Percentiles rank a stretch among this genome's conserved stretches.
These are phyloP conservation scores for Corticium candelabrum DNA, from an alignment of 37 sponge, comb jelly and placozoan genomes.

Conservation along the genomic window DNA sequence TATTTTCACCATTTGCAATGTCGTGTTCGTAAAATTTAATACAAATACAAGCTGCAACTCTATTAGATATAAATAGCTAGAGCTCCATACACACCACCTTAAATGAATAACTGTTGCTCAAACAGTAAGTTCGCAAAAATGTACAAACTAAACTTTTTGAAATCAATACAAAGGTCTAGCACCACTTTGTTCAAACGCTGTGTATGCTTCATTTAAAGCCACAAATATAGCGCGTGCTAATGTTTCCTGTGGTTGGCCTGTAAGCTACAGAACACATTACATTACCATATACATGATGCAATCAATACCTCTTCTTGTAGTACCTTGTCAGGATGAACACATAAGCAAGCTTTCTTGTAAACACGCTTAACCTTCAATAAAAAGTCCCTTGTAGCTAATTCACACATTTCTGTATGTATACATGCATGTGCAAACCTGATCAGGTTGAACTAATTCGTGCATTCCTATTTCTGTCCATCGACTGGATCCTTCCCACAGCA, in stretches of 20 bases:
- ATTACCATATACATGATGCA: background rate
- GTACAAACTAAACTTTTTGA: too few relatives aligned
- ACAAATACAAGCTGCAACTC: too few relatives aligned
- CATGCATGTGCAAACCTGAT: conserved; percentile 35
- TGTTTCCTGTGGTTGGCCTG: conserved; percentile 48
- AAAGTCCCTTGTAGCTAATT: background rate
- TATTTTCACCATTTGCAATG: too few relatives aligned
- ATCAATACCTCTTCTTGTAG: background rate
- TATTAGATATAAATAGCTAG: too few relatives aligned
- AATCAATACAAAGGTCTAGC: conserved; percentile 25
- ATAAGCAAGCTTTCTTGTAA: conserved; percentile 82
- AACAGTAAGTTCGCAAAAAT: too few relatives aligned
- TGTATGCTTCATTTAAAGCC: conserved; percentile 89
- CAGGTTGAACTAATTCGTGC: conserved; percentile 77
- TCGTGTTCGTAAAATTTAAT: too few relatives aligned
- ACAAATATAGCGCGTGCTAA: conserved; percentile 86
- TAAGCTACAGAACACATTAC: background rate
- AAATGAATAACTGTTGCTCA: too few relatives aligned
- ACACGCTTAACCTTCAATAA: conserved; percentile 54
- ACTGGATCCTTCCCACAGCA: conserved; percentile 88
- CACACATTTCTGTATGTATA: background rate
- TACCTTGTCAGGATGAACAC: conserved; percentile 97
- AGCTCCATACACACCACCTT: too few relatives aligned
- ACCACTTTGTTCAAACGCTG: conserved; percentile 72
- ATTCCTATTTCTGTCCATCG: conserved; percentile 77